A percentile compares a stretch with the other conserved stretches of the same genome.
phyloP scores from a whole-genome alignment of 2,113 vertebrate species.

The Plestiodon gilberti region DNA sequence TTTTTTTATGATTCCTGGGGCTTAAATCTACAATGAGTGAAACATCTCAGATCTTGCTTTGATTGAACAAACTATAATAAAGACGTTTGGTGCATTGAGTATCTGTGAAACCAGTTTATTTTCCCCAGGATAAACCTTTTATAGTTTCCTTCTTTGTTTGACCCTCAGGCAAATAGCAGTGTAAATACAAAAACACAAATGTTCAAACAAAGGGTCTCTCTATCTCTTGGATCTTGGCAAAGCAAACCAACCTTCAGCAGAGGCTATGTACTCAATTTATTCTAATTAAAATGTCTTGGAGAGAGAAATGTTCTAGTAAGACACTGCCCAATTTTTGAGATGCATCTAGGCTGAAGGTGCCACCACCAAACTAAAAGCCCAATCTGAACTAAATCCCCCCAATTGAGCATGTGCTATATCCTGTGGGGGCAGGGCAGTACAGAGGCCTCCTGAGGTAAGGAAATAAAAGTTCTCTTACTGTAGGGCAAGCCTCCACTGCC shows the following conservation, averaged over 20 bases:
- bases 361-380: background rate
- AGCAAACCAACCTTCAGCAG: background rate
- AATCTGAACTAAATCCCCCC: no score
- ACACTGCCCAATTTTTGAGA: background rate
- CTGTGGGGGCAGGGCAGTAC: no score
- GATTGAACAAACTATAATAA: slow-evolving; percentile 16
- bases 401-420: no score
- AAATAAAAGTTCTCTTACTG: no score
- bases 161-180: background rate
- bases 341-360: background rate
- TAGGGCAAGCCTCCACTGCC: no score
- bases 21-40: background rate
- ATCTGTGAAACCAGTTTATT: background rate
- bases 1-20: background rate
- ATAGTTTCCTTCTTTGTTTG: slow-evolving; percentile 3
- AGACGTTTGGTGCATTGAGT: background rate
- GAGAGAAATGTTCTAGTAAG: background rate
- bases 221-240: slow-evolving; percentile 1
- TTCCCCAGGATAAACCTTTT: background rate
- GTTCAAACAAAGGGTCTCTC: background rate
- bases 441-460: no score
- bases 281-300: background rate
- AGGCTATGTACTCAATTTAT: background rate
- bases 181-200: background rate
- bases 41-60: background rate